Evolutionary conservation across 1,140 invertebrate species (phyloP).

Genomic region (Eurosta solidaginis): DNA sequence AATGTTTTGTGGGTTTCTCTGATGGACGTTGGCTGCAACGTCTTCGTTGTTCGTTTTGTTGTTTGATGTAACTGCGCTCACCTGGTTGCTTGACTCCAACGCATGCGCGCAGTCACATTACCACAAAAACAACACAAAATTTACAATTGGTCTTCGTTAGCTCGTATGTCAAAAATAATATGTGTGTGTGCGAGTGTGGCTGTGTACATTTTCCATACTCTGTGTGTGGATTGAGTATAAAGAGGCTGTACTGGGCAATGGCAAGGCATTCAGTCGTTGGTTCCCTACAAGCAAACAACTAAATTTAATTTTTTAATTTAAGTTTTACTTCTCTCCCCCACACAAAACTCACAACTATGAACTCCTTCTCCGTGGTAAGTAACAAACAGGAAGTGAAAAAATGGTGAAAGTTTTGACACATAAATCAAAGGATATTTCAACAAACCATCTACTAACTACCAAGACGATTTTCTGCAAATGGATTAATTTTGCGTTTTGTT

Average conservation of each 20-base stretch:
- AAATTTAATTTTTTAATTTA: constrained; percentile 59
- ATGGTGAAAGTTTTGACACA: background rate
- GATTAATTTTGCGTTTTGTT: constrained; percentile 35
- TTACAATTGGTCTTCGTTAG: too few species aligned
- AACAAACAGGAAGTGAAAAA: constrained; percentile 28
- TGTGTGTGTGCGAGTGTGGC: background rate
- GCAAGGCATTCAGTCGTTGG: constrained; percentile 59
- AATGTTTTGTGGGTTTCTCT: background rate
- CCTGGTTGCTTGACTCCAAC: constrained; percentile 16
- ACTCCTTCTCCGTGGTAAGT: constrained; percentile 61
- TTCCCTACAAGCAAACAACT: constrained; percentile 58
- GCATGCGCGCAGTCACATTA: background rate
- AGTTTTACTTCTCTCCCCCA: constrained; percentile 53
- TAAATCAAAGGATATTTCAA: constrained; percentile 8
- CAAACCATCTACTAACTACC: background rate
- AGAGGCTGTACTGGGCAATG: constrained; percentile 49
- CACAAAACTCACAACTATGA: constrained; percentile 58
- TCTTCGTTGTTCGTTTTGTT: background rate
- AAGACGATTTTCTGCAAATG: background rate
- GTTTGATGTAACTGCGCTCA: background rate
- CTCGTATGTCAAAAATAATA: too few species aligned
- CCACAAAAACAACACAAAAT: background rate
- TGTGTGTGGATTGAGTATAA: constrained; percentile 51
- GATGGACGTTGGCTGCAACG: background rate
- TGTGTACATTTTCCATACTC: too few species aligned